These are phyloP conservation scores for Pseudochirops corinnae DNA, from an alignment of 2,797 vertebrate species.

Conservation along the genomic window DNA sequence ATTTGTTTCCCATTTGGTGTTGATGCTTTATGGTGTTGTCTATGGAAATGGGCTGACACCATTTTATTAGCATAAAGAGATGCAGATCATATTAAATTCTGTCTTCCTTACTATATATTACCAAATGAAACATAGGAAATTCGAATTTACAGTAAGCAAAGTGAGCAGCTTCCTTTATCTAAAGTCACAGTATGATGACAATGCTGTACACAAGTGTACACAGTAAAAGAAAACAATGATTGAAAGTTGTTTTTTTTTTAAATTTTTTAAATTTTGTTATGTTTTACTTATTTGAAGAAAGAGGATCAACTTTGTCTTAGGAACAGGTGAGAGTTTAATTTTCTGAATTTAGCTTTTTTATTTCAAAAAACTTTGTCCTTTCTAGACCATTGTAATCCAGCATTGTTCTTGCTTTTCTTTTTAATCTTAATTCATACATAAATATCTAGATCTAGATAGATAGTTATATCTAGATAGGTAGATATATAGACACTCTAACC, in stretches of 20 bases:
- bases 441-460: too few relatives aligned
- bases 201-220: neutral
- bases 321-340: neutral
- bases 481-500: too few relatives aligned
- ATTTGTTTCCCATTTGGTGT: slow-evolving; percentile 81
- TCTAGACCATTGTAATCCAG: neutral
- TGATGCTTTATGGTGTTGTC: slow-evolving; percentile 77
- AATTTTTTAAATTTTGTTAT: neutral
- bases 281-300: slow-evolving; percentile 43
- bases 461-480: too few relatives aligned
- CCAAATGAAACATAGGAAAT: slow-evolving; percentile 63
- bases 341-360: slow-evolving; percentile 32
- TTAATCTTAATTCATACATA: too few relatives aligned
- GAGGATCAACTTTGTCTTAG: neutral
- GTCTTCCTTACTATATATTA: slow-evolving; percentile 52
- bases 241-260: slow-evolving; percentile 29
- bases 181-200: slow-evolving; percentile 3
- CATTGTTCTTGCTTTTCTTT: too few relatives aligned
- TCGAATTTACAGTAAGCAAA: slow-evolving; percentile 29
- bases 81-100: slow-evolving; percentile 75
- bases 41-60: slow-evolving; percentile 73
- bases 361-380: slow-evolving; percentile 63
- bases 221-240: neutral
- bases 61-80: slow-evolving; percentile 82
- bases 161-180: neutral